These are phyloP conservation scores for Acomys russatus DNA, from an alignment of 2,797 vertebrate genomes.

Conservation along the genomic window DNA sequence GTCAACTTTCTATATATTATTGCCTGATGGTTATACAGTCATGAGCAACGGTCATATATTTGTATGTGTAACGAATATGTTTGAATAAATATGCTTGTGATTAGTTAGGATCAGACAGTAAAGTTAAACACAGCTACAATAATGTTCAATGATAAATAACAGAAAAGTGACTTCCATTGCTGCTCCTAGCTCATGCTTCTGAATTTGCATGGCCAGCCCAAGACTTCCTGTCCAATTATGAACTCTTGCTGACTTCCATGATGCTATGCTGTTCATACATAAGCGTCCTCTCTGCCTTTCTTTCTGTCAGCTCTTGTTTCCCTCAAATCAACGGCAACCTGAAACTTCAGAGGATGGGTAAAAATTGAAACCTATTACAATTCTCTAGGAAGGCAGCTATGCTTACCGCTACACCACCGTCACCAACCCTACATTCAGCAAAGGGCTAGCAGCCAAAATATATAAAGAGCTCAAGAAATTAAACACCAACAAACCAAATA, in stretches of 20 bases:
- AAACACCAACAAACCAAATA: too few species aligned
- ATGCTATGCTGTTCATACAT: too few species aligned
- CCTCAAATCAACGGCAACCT: not conserved
- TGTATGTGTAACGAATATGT: not conserved
- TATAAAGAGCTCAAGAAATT: too few species aligned
- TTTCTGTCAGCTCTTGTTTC: not conserved
- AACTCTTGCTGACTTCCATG: not conserved
- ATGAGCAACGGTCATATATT: not conserved
- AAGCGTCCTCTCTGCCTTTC: too few species aligned
- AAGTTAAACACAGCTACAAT: not conserved
- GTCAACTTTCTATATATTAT: not conserved
- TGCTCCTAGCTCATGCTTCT: not conserved
- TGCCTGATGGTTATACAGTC: not conserved
- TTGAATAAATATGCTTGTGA: not conserved
- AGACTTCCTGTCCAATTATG: not conserved
- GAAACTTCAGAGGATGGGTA: not conserved
- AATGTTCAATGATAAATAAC: not conserved
- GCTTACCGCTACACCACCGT: too few species aligned
- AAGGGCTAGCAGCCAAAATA: too few species aligned
- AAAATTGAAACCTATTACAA: constrained; percentile 6
- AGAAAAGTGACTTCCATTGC: not conserved
- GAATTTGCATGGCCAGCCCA: not conserved
- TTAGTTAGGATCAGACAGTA: not conserved
- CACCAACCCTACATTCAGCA: too few species aligned
- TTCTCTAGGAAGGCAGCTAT: too few species aligned